Evolutionary conservation across 1,140 invertebrate species (phyloP), one percentile per base, ranked within the genome.

Genomic region (Teleogryllus occipitalis): DNA sequence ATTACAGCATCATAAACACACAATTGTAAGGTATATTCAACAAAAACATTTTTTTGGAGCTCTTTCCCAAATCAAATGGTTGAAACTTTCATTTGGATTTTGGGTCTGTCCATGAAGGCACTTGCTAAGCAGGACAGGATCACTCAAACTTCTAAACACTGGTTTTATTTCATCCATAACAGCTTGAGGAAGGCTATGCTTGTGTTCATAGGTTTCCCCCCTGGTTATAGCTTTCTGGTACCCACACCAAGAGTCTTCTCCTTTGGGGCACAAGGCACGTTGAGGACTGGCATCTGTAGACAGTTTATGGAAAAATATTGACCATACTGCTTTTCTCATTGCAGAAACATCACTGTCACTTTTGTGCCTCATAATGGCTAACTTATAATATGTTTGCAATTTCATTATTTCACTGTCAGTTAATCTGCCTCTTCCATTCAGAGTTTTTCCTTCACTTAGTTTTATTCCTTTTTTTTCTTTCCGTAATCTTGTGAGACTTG

Each of bases 241-340:
- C 8, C 46, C 7, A 47, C 76, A 77, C 76, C 76, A 77, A 7
- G 76, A 77, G 46, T 49, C 48, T 10, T 39, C 10, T 10, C 8
- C 46, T 39, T 47, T 15, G 8, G 27, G 76, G 27, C 76, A 77
- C 75, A 78, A 78, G 8, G 46, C 49, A 79, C 83, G 81, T 22
- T 82, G 15, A 73, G 81, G 81, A 15, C 82, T 77, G 18, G 75
- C 21, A 81, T 82, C 80, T 27, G 81, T 83, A 6, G 82, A 84
- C 46, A 80, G 79, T 72, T 79, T 79, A 75, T 82, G 81, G 73
- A 39, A 81, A 78, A 76, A 82, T 77, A 82, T 18, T 81, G n/a
- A n/a, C n/a, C n/a, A n/a, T n/a, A n/a, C n/a, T n/a, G n/a, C n/a
- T n/a, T n/a, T n/a, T n/a, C n/a, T 78, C 74, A 75, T 75, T 78